phyloP scores from a whole-genome alignment of 2,888 invertebrate species.

The Diarsia mendica region DNA sequence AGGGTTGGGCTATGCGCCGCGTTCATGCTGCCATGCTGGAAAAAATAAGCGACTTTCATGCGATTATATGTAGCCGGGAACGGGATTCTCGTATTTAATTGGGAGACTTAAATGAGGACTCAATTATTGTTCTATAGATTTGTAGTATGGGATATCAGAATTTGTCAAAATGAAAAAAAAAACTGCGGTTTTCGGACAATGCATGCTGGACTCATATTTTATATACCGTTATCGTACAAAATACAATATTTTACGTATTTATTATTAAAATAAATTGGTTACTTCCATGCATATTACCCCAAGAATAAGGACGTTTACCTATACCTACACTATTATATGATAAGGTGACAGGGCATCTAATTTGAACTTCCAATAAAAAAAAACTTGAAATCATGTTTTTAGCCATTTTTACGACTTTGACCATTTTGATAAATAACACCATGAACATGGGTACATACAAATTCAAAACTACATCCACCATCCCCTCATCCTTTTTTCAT shows the following conservation, averaged over 20 bases:
- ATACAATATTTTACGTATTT: neutral
- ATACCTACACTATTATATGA: neutral
- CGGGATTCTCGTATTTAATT: conserved; percentile 17
- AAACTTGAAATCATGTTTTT: neutral
- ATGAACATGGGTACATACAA: neutral
- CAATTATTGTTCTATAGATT: neutral
- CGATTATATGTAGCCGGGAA: conserved; percentile 65
- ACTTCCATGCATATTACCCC: conserved; percentile 35
- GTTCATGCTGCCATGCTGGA: conserved; percentile 88
- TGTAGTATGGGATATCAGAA: neutral
- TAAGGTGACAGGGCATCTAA: neutral
- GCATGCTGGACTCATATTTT: neutral
- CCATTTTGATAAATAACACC: neutral
- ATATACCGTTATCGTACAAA: neutral
- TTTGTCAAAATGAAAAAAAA: neutral
- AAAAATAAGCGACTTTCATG: conserved; percentile 81
- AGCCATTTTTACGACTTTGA: neutral
- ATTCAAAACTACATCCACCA: conserved; percentile 1
- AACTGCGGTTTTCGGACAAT: neutral
- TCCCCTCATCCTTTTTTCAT: neutral
- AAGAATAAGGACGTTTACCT: neutral
- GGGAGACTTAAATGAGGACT: conserved; percentile 1
- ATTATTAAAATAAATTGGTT: conserved; percentile 1
- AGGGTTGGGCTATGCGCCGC: conserved; percentile 80
- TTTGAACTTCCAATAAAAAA: neutral